phyloP scores from a whole-genome alignment of 2,113 vertebrate genomes.

The Bambusicola thoracicus region DNA sequence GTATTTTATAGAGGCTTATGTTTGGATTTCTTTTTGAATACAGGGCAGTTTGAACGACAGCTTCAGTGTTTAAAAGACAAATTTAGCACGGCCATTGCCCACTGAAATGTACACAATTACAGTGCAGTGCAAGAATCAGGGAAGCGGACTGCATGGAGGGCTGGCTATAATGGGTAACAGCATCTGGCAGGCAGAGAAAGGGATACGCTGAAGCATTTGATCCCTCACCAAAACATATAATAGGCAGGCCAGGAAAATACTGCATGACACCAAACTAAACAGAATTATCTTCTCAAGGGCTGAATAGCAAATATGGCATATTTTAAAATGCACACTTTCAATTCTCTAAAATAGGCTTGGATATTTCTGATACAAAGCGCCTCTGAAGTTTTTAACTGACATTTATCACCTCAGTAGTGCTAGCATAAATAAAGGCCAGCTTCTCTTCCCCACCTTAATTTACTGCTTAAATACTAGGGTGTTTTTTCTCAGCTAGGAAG shows the following conservation, averaged over 20 bases:
- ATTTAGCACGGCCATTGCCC: background rate
- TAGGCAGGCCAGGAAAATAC: background rate
- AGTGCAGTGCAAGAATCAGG: background rate
- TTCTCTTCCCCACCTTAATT: background rate
- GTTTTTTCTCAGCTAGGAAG: background rate
- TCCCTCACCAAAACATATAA: constrained; percentile 35
- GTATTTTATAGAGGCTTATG: background rate
- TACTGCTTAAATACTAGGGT: background rate
- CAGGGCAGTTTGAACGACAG: background rate
- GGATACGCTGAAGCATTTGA: background rate
- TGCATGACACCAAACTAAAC: constrained; percentile 23
- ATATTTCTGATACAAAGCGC: background rate
- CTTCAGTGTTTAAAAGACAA: background rate
- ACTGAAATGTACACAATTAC: background rate
- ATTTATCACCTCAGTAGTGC: constrained; percentile 27
- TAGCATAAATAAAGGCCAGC: background rate
- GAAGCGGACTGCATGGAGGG: background rate
- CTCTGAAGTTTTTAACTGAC: constrained; percentile 15
- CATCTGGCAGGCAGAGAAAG: constrained; percentile 28
- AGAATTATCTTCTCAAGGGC: background rate
- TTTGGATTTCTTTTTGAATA: background rate
- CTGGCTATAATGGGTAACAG: constrained; percentile 6
- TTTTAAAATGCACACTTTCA: background rate
- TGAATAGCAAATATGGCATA: background rate
- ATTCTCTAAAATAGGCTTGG: background rate